These are phyloP conservation scores for Buphagus erythrorhynchus DNA, from an alignment of 2,797 vertebrate genomes.

Conservation along the genomic window DNA sequence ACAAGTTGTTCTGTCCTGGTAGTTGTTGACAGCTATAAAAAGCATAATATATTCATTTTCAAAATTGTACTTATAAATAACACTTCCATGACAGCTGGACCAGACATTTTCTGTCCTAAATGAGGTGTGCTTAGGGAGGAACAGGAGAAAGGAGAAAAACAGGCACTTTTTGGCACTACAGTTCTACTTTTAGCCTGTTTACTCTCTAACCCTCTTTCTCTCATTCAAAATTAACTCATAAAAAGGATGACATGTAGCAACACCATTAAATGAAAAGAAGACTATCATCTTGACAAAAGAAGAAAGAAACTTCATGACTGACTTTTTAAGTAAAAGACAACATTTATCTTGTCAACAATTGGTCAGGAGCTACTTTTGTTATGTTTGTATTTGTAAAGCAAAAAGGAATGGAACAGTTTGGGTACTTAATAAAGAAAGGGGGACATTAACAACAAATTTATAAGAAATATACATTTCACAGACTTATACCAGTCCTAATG, in stretches of 20 bases:
- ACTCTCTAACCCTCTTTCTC: neutral
- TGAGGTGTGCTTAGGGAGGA: neutral
- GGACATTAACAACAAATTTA: neutral
- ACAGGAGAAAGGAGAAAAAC: neutral
- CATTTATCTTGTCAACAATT: neutral
- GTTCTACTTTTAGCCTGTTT: neutral
- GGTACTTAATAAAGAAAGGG: neutral
- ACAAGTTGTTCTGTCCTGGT: slow-evolving; percentile 51
- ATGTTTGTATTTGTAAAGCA: neutral
- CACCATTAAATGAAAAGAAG: neutral
- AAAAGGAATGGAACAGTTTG: neutral
- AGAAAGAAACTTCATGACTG: neutral
- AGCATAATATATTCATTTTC: slow-evolving; percentile 56
- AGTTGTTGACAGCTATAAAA: slow-evolving; percentile 66
- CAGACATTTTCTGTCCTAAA: slow-evolving; percentile 14
- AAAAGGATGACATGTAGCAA: neutral
- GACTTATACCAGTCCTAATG: neutral
- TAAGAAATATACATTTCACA: neutral
- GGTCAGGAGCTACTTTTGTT: neutral
- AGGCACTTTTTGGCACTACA: neutral
- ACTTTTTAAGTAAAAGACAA: neutral
- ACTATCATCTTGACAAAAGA: neutral
- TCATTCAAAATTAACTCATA: neutral
- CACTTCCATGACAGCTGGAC: slow-evolving; percentile 25
- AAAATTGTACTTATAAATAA: slow-evolving; percentile 35